These are phyloP conservation scores for Pelecanoides urinatrix DNA, from an alignment of 2,113 vertebrate species.

Conservation along the genomic window DNA sequence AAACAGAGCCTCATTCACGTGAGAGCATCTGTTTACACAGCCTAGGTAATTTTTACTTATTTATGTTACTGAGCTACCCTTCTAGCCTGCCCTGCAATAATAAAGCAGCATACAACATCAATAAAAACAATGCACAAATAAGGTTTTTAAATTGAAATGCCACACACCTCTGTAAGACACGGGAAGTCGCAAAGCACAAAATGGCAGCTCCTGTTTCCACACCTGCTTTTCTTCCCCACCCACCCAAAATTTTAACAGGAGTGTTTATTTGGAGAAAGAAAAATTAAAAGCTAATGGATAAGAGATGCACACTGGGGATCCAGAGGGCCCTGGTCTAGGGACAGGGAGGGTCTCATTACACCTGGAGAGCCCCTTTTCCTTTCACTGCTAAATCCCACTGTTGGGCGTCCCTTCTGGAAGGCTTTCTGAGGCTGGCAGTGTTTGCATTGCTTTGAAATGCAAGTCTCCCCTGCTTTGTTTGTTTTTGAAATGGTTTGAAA, in stretches of 20 bases:
- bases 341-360: constrained; percentile 27
- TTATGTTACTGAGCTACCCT: background rate
- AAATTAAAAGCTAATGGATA: constrained; percentile 26
- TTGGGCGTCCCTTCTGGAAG: background rate
- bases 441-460: constrained; percentile 59
- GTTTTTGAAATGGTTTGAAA: constrained; percentile 57
- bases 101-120: background rate
- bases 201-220: background rate
- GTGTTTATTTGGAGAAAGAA: constrained; percentile 8
- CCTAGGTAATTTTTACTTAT: background rate
- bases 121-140: background rate
- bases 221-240: background rate
- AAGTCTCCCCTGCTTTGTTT: constrained; percentile 50
- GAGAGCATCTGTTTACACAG: background rate
- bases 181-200: background rate
- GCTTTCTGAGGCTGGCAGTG: constrained; percentile 32
- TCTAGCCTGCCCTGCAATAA: background rate
- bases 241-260: background rate
- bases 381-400: constrained; percentile 57
- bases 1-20: background rate
- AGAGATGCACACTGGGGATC: background rate
- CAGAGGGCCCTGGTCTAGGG: background rate
- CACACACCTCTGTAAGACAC: background rate
- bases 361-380: constrained; percentile 35
- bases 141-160: background rate